Evolutionary conservation across 2,888 invertebrate genomes (phyloP).

Genomic region (Cerastis rubricosa): DNA sequence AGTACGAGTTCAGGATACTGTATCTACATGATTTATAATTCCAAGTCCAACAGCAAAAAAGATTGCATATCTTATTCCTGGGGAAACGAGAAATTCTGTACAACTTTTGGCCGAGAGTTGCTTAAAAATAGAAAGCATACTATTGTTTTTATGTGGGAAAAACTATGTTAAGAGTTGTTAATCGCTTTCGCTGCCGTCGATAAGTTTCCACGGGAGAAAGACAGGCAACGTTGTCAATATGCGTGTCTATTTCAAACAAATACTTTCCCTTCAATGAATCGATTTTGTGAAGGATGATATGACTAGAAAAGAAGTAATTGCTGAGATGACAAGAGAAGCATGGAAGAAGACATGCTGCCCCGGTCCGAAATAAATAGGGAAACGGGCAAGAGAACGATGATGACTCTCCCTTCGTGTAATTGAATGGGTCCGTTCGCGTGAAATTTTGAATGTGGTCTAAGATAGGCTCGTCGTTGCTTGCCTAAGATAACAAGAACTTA

Average conservation of each 20-base stretch:
- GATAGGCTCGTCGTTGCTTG: no score
- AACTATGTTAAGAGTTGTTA: conserved; percentile 42
- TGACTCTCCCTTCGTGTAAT: conserved; percentile 14
- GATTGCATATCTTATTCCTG: conserved; percentile 37
- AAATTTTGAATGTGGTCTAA: not conserved
- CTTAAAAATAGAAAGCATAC: conserved; percentile 56
- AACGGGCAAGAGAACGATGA: not conserved
- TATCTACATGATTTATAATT: conserved; percentile 30
- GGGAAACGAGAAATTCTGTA: conserved; percentile 17
- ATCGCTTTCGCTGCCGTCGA: conserved; percentile 65
- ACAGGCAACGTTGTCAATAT: conserved; percentile 16
- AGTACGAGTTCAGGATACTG: conserved; percentile 7
- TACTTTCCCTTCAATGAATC: conserved; percentile 13
- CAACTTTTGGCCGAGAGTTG: conserved; percentile 29
- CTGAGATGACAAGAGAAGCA: not conserved
- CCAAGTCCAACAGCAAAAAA: not conserved
- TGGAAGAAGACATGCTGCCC: not conserved
- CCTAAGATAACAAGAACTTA: conserved; percentile 26
- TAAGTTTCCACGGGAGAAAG: conserved; percentile 32
- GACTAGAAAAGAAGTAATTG: not conserved
- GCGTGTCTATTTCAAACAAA: conserved; percentile 35
- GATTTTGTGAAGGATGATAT: not conserved
- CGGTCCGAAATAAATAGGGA: not conserved
- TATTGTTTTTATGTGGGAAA: conserved; percentile 58
- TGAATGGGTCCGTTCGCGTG: conserved; percentile 2